Percentiles rank a stretch among this genome's conserved stretches.
phyloP scores from a whole-genome alignment of 2,888 invertebrate species.

The Scelioninae gen. 1 region DNA sequence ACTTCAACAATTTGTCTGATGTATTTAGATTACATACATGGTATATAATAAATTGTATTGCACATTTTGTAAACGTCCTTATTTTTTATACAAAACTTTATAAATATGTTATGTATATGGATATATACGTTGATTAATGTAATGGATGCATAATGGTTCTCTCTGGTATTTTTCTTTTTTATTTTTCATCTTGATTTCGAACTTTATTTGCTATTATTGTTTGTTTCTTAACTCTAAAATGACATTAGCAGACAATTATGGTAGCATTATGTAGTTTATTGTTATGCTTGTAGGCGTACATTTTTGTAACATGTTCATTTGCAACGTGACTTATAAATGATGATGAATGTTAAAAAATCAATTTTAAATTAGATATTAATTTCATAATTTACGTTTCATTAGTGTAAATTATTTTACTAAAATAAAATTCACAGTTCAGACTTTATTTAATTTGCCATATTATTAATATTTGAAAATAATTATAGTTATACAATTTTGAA shows the following conservation, averaged over 20 bases:
- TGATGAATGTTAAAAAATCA: slow-evolving; percentile 52
- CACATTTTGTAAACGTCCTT: slow-evolving; percentile 67
- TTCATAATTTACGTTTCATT: no score
- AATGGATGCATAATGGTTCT: slow-evolving; percentile 52
- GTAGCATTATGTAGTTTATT: slow-evolving; percentile 53
- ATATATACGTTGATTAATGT: slow-evolving; percentile 60
- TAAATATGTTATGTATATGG: slow-evolving; percentile 58
- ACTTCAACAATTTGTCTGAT: slow-evolving; percentile 48
- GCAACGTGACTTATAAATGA: slow-evolving; percentile 52
- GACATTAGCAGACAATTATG: slow-evolving; percentile 34
- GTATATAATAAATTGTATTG: slow-evolving; percentile 66
- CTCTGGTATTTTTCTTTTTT: slow-evolving; percentile 11
- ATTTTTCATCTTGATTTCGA: slow-evolving; percentile 9
- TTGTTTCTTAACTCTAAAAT: slow-evolving; percentile 19
- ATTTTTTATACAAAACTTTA: slow-evolving; percentile 68
- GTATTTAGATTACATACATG: slow-evolving; percentile 61
- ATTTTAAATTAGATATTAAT: no score
- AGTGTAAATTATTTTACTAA: no score
- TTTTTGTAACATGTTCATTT: slow-evolving; percentile 65
- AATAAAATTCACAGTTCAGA: no score
- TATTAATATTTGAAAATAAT: no score
- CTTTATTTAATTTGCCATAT: no score
- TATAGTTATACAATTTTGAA: no score
- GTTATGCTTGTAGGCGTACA: slow-evolving; percentile 52
- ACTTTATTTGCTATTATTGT: slow-evolving; percentile 4